Base-by-base conservation (phyloP, 2,888 invertebrate genomes). In the Pseudanteris insignis region DNA sequence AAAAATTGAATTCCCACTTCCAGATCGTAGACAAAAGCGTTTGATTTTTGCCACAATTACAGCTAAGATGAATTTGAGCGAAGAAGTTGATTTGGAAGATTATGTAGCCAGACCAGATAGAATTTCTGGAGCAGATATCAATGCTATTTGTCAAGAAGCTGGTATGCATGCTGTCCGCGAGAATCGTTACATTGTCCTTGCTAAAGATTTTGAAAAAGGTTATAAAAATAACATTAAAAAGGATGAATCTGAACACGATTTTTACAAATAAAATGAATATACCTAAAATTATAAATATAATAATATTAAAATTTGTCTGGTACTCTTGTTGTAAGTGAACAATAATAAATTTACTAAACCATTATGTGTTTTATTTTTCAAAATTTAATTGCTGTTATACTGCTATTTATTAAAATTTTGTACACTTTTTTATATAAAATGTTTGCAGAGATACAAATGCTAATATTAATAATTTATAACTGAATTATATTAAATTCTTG, bases 161-260 rank as follows among this genome's bases (percentile, higher is more conserved):
- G 99, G 99, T 68, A 99, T 99, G 99, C 98, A 99, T 79, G 99
- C 99, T 2, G 98, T 99, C 0, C 84, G 99, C 53, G 99, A 99
- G 81, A 99, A 99, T 84, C 90, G 99, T 72, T 97, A 99, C 81
- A 96, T 99, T 68, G 98, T 99, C 2, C 84, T 99, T 47, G 93
- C 96, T 3, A 99, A 99, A 83, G 99, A 99, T 83, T 99, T 99
- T 75, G 99, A 99, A 79, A 99, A 99, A 80, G 99, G 97, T 25
- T 99, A 99, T 84, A 99, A 99, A 80, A 98, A 97, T 78, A 98
- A 98, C 77, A 96, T 96, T 76, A 98, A 98, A 84, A 99, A 99
- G 80, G 98, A 99, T 81, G 97, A 96, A 81, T 92, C 96, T 72
- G 98, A 99, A 84, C 97, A 98, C 76, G 99, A 99, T 81, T 99